Evolutionary conservation across 2,797 vertebrate species (phyloP).

Genomic region (Platyrinchus mystaceus): DNA sequence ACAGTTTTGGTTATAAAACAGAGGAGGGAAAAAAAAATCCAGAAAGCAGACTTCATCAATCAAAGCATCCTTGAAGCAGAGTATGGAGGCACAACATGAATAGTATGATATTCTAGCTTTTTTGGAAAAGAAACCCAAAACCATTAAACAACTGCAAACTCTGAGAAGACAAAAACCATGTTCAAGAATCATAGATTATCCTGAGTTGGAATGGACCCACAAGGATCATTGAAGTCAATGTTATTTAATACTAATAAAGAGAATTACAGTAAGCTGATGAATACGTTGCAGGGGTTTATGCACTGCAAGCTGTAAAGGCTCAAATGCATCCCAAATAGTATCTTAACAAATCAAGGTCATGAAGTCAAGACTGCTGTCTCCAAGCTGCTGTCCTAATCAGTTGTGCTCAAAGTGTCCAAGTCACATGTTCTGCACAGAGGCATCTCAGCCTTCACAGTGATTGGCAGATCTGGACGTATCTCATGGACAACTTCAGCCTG

Average conservation of each 20-base stretch:
- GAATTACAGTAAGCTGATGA: not conserved
- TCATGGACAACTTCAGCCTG: not conserved
- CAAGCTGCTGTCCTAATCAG: not conserved
- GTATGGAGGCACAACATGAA: not conserved
- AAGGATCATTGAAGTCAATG: not conserved
- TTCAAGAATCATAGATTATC: not conserved
- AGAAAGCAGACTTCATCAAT: not conserved
- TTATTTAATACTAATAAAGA: not conserved
- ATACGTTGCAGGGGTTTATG: not conserved
- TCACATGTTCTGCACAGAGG: not conserved
- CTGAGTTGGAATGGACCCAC: not conserved
- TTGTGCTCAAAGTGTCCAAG: not conserved
- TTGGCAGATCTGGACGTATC: accelerated
- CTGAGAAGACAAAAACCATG: not conserved
- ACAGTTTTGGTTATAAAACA: not conserved
- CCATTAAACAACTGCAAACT: not conserved
- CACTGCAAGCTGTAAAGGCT: not conserved
- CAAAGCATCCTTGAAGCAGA: not conserved
- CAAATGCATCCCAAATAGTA: not conserved
- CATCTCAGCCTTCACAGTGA: not conserved
- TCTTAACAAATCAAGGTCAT: not conserved
- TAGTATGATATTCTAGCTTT: not conserved
- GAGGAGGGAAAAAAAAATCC: not conserved
- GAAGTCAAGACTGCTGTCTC: not conserved
- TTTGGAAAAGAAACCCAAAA: too few species aligned